Evolutionary conservation across 2,113 vertebrate species (phyloP).

Genomic region (Girardinichthys multiradiatus): DNA sequence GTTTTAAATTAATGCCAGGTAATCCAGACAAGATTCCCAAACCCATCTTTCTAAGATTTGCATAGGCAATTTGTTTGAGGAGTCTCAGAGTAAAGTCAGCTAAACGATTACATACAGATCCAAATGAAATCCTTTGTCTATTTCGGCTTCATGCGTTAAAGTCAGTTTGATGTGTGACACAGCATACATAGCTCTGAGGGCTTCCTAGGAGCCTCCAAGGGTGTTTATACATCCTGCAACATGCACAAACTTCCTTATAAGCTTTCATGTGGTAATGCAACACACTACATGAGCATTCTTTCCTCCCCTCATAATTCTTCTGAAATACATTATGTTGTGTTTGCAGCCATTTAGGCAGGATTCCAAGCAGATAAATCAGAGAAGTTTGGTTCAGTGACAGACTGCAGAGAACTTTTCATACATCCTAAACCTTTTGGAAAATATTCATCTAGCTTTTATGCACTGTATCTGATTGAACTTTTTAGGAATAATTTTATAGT

Average conservation of each 20-base stretch:
- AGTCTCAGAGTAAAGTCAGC: slow-evolving; percentile 9
- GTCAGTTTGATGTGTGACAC: slow-evolving; percentile 26
- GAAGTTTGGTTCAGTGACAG: not conserved
- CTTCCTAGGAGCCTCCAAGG: not conserved
- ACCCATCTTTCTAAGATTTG: not conserved
- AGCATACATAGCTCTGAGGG: not conserved
- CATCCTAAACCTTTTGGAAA: not conserved
- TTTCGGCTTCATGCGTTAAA: slow-evolving; percentile 25
- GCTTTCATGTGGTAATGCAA: not conserved
- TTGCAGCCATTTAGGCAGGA: not conserved
- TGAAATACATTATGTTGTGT: not conserved
- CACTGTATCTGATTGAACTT: not conserved
- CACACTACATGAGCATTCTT: not conserved
- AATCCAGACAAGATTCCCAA: not conserved
- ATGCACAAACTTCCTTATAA: not conserved
- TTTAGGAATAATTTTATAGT: not conserved
- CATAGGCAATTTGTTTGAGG: not conserved
- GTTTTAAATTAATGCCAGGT: not conserved
- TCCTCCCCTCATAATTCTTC: not conserved
- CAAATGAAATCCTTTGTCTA: slow-evolving; percentile 14
- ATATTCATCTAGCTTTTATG: not conserved
- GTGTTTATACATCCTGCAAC: not conserved
- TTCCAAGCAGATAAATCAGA: not conserved
- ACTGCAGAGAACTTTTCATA: not conserved
- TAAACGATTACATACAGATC: slow-evolving; percentile 12